Conservation (phyloP, 2,888 invertebrate genomes). For the Julus scanicus region DNA sequence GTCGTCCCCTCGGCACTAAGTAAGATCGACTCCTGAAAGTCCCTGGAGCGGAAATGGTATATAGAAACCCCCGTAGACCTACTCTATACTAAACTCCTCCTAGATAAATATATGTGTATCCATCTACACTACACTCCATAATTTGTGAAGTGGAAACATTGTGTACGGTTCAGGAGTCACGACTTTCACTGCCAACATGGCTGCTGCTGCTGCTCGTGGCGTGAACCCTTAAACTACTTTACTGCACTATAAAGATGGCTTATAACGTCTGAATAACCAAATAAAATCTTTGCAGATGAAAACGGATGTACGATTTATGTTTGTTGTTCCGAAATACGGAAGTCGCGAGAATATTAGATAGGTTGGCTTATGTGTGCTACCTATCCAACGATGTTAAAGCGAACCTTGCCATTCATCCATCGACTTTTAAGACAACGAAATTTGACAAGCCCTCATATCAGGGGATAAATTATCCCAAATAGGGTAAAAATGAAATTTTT, state of each 20-base stretch:
- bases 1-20: slow-evolving; percentile 3
- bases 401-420: no score
- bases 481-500: no score
- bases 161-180: slow-evolving; percentile 8
- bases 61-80: background rate
- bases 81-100: background rate
- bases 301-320: slow-evolving; percentile 19
- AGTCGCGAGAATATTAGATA: background rate
- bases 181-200: slow-evolving; percentile 15
- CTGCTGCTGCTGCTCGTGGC: background rate
- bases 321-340: background rate
- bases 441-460: no score
- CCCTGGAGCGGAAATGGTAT: background rate
- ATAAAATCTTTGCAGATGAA: slow-evolving; percentile 28
- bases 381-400: no score
- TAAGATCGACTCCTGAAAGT: slow-evolving; percentile 14
- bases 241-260: background rate
- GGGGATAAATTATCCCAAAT: no score
- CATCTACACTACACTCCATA: slow-evolving; percentile 12
- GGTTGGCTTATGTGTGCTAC: background rate
- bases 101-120: background rate
- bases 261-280: slow-evolving; percentile 33
- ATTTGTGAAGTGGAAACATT: slow-evolving; percentile 15
- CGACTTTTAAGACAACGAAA: no score
- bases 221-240: slow-evolving; percentile 3